Evolutionary conservation across 1,140 invertebrate genomes (phyloP).

Genomic region (Dendrolimus kikuchii): DNA sequence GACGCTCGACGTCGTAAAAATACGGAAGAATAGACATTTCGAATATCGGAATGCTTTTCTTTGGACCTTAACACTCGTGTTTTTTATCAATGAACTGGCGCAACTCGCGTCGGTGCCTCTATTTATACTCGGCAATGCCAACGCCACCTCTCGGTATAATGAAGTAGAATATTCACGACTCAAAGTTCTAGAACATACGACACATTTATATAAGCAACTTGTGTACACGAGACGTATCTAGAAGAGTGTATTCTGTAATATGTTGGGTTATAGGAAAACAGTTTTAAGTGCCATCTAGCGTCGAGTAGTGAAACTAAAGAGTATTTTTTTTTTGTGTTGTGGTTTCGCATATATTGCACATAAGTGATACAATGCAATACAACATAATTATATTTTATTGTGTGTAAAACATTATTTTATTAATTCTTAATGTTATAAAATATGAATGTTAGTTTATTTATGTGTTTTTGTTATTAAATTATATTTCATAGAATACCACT

Average conservation of each 20-base stretch:
- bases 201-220: not conserved
- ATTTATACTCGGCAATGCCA: slow-evolving; percentile 37
- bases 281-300: slow-evolving; percentile 30
- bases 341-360: too few relatives aligned
- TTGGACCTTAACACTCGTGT: not conserved
- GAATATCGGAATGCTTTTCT: slow-evolving; percentile 2
- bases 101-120: slow-evolving; percentile 2
- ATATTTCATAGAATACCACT: too few relatives aligned
- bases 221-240: not conserved
- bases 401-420: too few relatives aligned
- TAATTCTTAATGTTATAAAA: too few relatives aligned
- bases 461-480: too few relatives aligned
- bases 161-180: slow-evolving; percentile 6
- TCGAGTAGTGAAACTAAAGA: slow-evolving; percentile 19
- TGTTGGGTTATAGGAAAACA: slow-evolving; percentile 9
- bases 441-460: too few relatives aligned
- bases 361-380: too few relatives aligned
- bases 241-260: not conserved
- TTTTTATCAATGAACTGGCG: too few relatives aligned
- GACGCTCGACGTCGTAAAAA: slow-evolving; percentile 38
- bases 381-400: too few relatives aligned
- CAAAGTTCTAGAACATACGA: slow-evolving; percentile 15
- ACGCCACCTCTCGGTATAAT: slow-evolving; percentile 35
- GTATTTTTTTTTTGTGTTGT: too few relatives aligned
- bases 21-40: slow-evolving; percentile 52